Evolutionary conservation across 2,113 vertebrate genomes (phyloP).

Genomic region (Acrocephalus kingi): DNA sequence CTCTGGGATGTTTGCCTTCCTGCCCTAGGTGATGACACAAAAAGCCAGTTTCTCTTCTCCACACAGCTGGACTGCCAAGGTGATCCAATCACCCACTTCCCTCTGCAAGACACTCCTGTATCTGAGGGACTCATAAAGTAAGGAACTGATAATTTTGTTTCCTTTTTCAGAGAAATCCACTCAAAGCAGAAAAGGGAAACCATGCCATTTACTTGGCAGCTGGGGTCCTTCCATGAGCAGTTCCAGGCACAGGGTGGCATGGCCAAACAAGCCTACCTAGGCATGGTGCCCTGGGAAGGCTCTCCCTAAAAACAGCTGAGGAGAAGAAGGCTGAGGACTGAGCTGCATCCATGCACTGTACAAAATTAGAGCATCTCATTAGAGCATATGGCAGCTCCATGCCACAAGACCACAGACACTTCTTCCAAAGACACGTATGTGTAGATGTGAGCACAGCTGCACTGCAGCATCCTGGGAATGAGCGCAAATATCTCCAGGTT

Average conservation of each 20-base stretch:
- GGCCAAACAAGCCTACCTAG: not conserved
- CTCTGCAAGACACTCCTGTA: not conserved
- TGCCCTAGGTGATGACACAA: not conserved
- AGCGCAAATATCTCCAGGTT: not conserved
- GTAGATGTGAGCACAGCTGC: not conserved
- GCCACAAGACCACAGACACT: not conserved
- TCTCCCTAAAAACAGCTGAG: not conserved
- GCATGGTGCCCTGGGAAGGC: not conserved
- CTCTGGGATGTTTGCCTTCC: not conserved
- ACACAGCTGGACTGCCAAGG: not conserved
- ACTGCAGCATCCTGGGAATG: not conserved
- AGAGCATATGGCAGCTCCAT: not conserved
- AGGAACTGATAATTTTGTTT: slow-evolving; percentile 16
- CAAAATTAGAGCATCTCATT: not conserved
- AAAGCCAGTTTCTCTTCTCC: not conserved
- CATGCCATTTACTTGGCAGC: not conserved
- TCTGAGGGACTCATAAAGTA: not conserved
- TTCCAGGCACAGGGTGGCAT: accelerated
- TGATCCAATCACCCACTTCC: not conserved
- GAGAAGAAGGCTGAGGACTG: not conserved
- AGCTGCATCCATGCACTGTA: not conserved
- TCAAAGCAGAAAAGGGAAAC: not conserved
- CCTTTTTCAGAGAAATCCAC: not conserved
- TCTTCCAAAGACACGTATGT: not conserved
- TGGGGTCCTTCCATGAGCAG: not conserved